Conservation (phyloP, 2,113 vertebrate species). For the Ursus arctos region DNA sequence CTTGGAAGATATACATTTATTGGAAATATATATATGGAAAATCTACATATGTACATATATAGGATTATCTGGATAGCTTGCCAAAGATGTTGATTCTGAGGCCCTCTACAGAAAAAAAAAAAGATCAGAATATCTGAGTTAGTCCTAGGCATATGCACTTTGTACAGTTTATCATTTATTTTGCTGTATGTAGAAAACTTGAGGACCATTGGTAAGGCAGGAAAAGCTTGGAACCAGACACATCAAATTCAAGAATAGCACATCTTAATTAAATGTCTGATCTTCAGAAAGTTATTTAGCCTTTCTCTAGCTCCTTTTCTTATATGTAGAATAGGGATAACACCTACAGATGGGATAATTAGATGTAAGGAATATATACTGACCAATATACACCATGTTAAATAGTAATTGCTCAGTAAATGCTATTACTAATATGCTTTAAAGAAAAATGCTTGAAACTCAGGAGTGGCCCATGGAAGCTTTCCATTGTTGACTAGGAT, state of each 20-base stretch:
- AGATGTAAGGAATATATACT: neutral
- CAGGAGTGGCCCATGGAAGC: neutral
- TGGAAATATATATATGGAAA: neutral
- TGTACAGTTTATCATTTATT: neutral
- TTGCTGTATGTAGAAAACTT: neutral
- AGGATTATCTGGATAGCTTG: neutral
- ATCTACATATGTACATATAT: too few relatives aligned
- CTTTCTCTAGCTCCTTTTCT: neutral
- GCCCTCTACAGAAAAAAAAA: neutral
- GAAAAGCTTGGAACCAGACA: neutral
- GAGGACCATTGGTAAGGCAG: neutral
- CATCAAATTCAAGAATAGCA: neutral
- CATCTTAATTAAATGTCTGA: neutral
- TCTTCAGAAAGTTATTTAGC: constrained; percentile 22
- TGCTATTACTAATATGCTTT: neutral
- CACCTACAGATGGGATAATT: neutral
- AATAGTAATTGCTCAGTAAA: neutral
- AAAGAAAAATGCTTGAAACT: neutral
- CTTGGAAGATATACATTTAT: neutral
- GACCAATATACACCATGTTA: neutral
- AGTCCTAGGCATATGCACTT: neutral
- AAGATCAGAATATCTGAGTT: neutral
- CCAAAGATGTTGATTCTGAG: neutral
- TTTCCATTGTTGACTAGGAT: neutral
- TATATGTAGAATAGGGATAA: neutral